Evolutionary conservation across 1,140 invertebrate genomes (phyloP), one percentile per base, ranked within the genome.

Genomic region (Nylanderia fulva): DNA sequence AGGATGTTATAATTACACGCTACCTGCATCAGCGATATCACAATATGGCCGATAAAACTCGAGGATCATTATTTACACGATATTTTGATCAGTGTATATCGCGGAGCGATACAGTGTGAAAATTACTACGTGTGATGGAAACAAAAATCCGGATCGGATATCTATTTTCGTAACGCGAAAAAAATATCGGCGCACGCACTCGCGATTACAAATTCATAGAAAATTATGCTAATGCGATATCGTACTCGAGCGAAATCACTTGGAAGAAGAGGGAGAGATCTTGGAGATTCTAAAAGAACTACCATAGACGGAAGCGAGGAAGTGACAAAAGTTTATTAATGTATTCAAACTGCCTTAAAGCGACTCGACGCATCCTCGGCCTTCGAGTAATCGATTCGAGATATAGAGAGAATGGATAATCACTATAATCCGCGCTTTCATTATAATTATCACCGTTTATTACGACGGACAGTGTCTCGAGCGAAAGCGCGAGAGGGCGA

Each of bases 381-480:
- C 64, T 33, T 33, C 29, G 29, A 33, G 76, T 74, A 36, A 21
- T 36, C 61, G 72, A n/a, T n/a, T 33, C 56, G 45, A 21, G 27
- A 21, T 68, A 52, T 68, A 52, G 80, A 86, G 77, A 88, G 75
- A 77, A 74, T 79, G 13, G 39, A 36, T 91, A 92, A 92, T 90
- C 86, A 86, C 84, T 89, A 86, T 92, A 90, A 92, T 92, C 87
- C 85, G 74, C 76, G 68, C 60, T 84, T 90, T 88, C 86, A 86
- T 90, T 91, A 87, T 88, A 91, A 90, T 91, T 92, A 92, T 91
- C 86, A 82, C 54, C 76, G 72, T 85, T 86, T 71, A 83, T 88
- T 84, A 76, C 80, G 83, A 84, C 82, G 63, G 68, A 33, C 36
- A 24, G 48, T 63, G 33, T 68, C n/a, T n/a, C 74, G 11, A 64